A percentile compares a stretch with the other conserved stretches of the same genome.
Conservation (phyloP, 2,113 vertebrate genomes). For the Rhabdomys dilectus region DNA sequence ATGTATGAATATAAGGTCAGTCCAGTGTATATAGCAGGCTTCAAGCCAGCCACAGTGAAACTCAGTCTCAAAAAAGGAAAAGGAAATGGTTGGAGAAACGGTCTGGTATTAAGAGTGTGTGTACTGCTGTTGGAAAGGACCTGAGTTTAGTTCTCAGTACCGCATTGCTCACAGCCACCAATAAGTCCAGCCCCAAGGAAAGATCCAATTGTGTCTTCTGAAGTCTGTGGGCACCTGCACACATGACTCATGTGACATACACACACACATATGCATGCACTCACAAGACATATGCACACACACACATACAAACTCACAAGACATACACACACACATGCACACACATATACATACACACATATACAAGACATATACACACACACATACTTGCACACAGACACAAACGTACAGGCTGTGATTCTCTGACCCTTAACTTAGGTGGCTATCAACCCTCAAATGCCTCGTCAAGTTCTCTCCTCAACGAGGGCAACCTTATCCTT, state of each 20-base stretch:
- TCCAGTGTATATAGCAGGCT: background rate
- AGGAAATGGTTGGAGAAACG: no score
- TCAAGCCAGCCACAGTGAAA: background rate
- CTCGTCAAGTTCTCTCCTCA: background rate
- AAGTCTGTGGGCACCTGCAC: background rate
- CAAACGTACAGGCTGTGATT: background rate
- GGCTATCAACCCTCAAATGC: background rate
- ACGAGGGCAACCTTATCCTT: background rate
- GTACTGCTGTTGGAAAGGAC: background rate
- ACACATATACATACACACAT: no score
- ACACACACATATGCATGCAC: no score
- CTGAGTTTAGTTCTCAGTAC: background rate
- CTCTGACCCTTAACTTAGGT: background rate
- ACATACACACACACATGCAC: no score
- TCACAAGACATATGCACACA: no score
- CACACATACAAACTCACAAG: no score
- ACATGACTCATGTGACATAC: background rate
- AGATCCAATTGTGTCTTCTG: background rate
- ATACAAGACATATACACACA: no score
- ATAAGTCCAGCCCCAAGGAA: background rate
- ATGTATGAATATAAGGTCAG: background rate
- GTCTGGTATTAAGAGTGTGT: background rate
- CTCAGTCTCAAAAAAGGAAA: background rate
- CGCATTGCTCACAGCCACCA: background rate
- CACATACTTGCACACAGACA: background rate